A percentile compares a stretch with the other conserved stretches of the same genome.
phyloP scores from a whole-genome alignment of 2,797 vertebrate genomes.

The Huso huso region DNA sequence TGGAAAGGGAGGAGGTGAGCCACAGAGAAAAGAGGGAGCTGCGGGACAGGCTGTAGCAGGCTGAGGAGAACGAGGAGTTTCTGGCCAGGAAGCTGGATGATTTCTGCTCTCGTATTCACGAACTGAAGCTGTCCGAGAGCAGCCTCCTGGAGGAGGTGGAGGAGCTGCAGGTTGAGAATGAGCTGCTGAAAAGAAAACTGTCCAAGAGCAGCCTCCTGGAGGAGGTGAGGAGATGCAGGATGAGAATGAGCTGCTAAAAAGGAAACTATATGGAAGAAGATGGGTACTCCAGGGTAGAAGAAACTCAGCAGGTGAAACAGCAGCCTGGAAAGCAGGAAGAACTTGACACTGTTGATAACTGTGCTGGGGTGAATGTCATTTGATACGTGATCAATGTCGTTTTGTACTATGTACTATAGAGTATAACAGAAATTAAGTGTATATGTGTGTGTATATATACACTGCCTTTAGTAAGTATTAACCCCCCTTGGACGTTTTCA shows the following conservation, averaged over 20 bases:
- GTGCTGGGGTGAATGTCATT: neutral
- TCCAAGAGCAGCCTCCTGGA: constrained; percentile 25
- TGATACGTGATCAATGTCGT: neutral
- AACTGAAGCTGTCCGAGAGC: constrained; percentile 53
- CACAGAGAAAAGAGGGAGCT: neutral
- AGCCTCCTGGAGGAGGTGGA: constrained; percentile 49
- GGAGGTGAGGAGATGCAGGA: constrained; percentile 45
- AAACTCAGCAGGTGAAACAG: neutral
- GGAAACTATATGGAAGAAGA: neutral
- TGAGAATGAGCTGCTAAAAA: constrained; percentile 48
- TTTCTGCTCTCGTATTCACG: constrained; percentile 40
- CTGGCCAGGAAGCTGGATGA: constrained; percentile 52
- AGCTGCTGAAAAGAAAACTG: constrained; percentile 28
- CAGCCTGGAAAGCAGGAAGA: neutral
- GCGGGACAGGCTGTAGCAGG: neutral
- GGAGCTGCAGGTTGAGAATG: constrained; percentile 54
- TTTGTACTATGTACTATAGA: too few relatives aligned
- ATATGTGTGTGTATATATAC: neutral
- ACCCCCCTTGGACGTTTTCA: too few relatives aligned
- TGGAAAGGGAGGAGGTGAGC: constrained; percentile 1
- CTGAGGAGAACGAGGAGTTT: constrained; percentile 2
- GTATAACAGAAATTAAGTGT: neutral
- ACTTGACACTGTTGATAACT: neutral
- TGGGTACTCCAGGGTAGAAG: neutral
- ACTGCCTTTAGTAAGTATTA: too few relatives aligned